Conservation (phyloP, 1,140 invertebrate genomes). For the Drosophila hydei region DNA sequence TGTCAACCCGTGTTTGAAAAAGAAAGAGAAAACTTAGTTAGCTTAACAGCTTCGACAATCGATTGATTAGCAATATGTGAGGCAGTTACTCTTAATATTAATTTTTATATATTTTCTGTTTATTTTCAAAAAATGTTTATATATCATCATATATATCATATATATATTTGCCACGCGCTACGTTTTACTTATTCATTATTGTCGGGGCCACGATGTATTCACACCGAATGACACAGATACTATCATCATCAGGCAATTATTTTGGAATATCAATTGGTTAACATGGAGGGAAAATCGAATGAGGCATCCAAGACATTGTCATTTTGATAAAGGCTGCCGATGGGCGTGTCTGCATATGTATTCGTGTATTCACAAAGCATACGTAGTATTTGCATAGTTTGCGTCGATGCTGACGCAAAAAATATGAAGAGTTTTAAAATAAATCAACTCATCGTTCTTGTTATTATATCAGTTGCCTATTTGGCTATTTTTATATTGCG, state of each 20-base stretch:
- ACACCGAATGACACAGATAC: slow-evolving; percentile 7
- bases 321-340: slow-evolving; percentile 13
- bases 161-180: no score
- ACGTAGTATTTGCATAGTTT: slow-evolving; percentile 57
- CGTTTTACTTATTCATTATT: neutral
- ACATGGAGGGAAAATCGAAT: slow-evolving; percentile 2
- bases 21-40: neutral
- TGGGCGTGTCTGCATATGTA: slow-evolving; percentile 26
- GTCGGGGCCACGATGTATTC: slow-evolving; percentile 15
- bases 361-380: slow-evolving; percentile 43
- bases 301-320: neutral
- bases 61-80: no score
- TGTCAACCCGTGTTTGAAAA: neutral
- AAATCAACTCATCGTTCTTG: slow-evolving; percentile 67
- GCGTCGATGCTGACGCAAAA: slow-evolving; percentile 72
- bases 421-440: slow-evolving; percentile 70
- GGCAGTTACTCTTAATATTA: no score
- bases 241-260: slow-evolving; percentile 14
- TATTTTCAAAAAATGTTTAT: neutral
- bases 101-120: no score
- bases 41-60: no score
- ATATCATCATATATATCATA: neutral
- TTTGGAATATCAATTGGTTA: neutral
- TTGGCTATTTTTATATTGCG: slow-evolving; percentile 64
- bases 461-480: slow-evolving; percentile 46